phyloP scores from a whole-genome alignment of 2,797 vertebrate genomes.

The Alosa sapidissima region DNA sequence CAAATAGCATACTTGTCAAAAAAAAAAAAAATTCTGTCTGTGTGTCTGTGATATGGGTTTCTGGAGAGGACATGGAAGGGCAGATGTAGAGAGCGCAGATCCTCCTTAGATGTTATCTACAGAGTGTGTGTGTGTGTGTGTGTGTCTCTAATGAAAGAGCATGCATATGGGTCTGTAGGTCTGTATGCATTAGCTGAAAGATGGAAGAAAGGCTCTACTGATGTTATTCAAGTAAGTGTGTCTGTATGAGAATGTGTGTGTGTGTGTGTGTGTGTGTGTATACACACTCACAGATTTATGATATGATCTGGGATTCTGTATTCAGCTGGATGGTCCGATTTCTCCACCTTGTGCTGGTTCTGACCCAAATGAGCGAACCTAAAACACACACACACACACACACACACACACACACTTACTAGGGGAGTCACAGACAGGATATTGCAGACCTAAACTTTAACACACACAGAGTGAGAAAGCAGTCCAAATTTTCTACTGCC shows the following conservation, averaged over 20 bases:
- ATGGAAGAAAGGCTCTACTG: too few relatives aligned
- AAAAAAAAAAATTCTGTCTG: too few relatives aligned
- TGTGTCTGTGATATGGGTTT: too few relatives aligned
- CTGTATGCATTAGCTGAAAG: neutral
- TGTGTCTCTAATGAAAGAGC: neutral
- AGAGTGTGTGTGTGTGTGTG: neutral
- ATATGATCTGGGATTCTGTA: slow-evolving; percentile 75
- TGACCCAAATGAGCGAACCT: slow-evolving; percentile 92
- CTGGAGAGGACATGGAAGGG: too few relatives aligned
- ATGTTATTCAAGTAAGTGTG: too few relatives aligned
- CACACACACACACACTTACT: slow-evolving; percentile 18
- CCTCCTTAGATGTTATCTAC: too few relatives aligned
- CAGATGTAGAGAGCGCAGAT: too few relatives aligned
- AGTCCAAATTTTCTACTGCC: neutral
- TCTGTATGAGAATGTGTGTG: neutral
- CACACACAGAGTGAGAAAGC: neutral
- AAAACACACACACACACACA: slow-evolving; percentile 28
- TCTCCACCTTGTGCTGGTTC: slow-evolving; percentile 87
- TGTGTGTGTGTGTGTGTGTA: slow-evolving; percentile 21
- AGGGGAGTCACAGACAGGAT: neutral
- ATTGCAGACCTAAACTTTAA: neutral
- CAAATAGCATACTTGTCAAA: too few relatives aligned
- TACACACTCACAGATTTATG: slow-evolving; percentile 85
- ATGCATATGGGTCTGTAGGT: neutral
- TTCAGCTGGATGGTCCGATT: slow-evolving; percentile 65